Base-by-base conservation (phyloP, 2,797 vertebrate genomes). In the Oceanodroma leucorhoa region DNA sequence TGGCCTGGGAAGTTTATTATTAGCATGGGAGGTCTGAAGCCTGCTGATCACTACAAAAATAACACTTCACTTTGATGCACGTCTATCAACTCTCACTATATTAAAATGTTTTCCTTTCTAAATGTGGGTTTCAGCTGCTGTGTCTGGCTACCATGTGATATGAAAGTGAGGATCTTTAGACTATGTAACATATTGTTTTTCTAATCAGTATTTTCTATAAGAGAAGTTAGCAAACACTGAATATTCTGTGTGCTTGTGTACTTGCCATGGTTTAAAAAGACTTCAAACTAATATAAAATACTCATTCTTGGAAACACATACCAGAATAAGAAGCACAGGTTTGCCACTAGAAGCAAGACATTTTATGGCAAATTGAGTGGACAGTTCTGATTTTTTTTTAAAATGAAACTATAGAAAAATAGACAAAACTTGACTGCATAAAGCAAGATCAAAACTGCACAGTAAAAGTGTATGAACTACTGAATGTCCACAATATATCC, bases 121-220 rank as follows among this genome's bases (percentile, higher is more conserved):
- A 93, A 92, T 89, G 66, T 90, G 90, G n/a, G 30, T 82, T 95
- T 96, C 94, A 93, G 92, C 66, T 95, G 88, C 72, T 57, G 51
- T 73, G 73, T 84, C 94, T 96, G 92, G 84, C 83, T 58, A 86
- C 92, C 91, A 95, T 70, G 73, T 93, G 96, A 93, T 87, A 94
- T 45, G 57, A 73, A 93, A 84, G 43, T 34, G 36, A 93, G 22
- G 66, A 66, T 89, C 70, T 83, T 61, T 27, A 76, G 50, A 23
- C 69, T 45, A 45, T 26, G 48, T 61, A 79, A 55, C 30, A 29
- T 22, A 10, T 18, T 43, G 38, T 16, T 88, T 82, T 67, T 73
- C 77, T 61, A 32, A 50, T 82, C 67, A 62, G 53, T 41, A 64
- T 64, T 89, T 79, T 17, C 10, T 84, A 21, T 10, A 67, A 84